Base-by-base conservation (phyloP, 2,888 invertebrate species). In the Plebejus argus region DNA sequence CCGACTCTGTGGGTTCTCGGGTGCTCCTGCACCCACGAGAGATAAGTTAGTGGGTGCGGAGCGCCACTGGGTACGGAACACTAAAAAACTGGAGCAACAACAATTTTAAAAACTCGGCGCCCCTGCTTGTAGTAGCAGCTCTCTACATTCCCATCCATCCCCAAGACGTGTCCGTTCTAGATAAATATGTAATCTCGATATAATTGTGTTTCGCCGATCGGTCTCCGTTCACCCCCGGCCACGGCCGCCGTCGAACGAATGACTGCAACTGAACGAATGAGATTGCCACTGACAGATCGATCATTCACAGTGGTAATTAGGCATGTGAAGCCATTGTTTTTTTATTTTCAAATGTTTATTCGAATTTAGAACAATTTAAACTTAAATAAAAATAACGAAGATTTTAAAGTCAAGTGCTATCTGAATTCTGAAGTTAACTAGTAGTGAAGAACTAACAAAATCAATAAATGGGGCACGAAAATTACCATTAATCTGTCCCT, bases 171-270 rank as follows among this genome's bases (percentile, higher is more conserved):
- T 88, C 86, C 86, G 86, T 87, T 89, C 86, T 85, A 91, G 92
- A 93, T 92, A 92, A 92, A 93, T 92, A 91, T 90, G 90, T 93
- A 92, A 93, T 93, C 92, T 93, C 91, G 90, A 91, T 89, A 91
- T 91, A 92, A 93, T 92, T 92, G 92, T 87, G 86, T 87, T 86
- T 87, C 82, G 83, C 87, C 89, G 86, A 87, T 82, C 85, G 84
- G 86, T 91, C 91, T 91, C 86, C 91, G 91, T 89, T 88, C 90
- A 88, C 88, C 90, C 87, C 89, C 80, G 18, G 53, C 90, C 87
- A 89, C 80, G 18, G 53, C 53, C 53, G 85, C 86, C 85, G 83
- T 83, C 83, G 83, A 83, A 80, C 85, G 83, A 81, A 79, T 80
- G 72, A 72, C 81, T 80, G 81, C 80, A 72, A 78, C 78, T 81